Evolutionary conservation across 2,888 invertebrate genomes (phyloP).

Genomic region (Stramonita haemastoma): DNA sequence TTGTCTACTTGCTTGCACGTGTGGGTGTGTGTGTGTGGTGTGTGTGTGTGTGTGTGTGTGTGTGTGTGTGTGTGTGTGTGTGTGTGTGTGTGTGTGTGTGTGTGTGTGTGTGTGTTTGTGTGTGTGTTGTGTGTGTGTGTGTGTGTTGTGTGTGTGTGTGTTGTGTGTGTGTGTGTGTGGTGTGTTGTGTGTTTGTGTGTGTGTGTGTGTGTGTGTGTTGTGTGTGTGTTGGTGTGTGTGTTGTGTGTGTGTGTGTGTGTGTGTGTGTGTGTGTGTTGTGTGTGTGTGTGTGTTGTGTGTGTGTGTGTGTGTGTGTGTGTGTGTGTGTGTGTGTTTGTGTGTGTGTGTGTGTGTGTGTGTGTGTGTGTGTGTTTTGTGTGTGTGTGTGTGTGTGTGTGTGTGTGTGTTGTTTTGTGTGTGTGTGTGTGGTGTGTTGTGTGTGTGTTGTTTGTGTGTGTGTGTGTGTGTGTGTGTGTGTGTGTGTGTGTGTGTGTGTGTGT

Average conservation of each 20-base stretch:
- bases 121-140: no score
- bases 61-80: neutral
- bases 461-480: neutral
- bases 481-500: neutral
- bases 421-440: neutral
- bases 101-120: neutral
- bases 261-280: no score
- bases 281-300: neutral
- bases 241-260: neutral
- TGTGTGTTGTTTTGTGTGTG: neutral
- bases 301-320: no score
- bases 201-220: neutral
- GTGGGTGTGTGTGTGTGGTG: neutral
- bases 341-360: no score
- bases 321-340: no score
- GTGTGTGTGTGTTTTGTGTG: neutral
- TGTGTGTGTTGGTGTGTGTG: slow-evolving; percentile 10
- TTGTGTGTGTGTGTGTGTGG: no score
- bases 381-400: neutral
- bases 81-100: no score
- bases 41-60: slow-evolving; percentile 20
- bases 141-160: no score
- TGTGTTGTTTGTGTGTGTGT: no score
- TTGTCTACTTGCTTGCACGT: no score
- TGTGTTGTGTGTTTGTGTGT: no score